Evolutionary conservation across 2,888 invertebrate genomes (phyloP).

Genomic region (Heliconius hortense): DNA sequence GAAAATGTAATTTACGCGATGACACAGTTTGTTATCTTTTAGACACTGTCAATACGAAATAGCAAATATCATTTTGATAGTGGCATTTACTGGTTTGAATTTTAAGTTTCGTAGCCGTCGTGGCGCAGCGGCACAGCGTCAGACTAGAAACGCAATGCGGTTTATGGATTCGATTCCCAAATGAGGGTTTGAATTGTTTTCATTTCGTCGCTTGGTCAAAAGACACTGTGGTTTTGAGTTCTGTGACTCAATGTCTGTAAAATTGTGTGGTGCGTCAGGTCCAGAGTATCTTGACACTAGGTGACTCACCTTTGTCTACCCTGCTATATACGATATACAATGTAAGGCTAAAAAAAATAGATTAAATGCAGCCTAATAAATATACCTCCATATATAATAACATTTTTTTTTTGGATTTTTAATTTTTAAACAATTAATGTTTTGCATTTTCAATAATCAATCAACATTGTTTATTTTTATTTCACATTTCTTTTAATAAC

Average conservation of each 20-base stretch:
- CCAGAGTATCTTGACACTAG: no score
- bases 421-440: no score
- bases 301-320: no score
- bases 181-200: neutral
- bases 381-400: constrained; percentile 28
- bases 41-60: constrained; percentile 20
- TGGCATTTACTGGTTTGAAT: constrained; percentile 6
- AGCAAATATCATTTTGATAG: constrained; percentile 36
- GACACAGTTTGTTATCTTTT: constrained; percentile 13
- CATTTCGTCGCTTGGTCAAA: neutral
- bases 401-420: no score
- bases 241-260: neutral
- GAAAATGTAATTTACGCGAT: constrained; percentile 11
- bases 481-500: no score
- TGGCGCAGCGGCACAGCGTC: neutral
- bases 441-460: no score
- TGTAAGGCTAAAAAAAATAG: no score
- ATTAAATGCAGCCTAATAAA: constrained; percentile 23
- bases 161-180: neutral
- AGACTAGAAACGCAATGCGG: neutral
- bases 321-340: no score
- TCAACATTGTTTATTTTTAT: no score
- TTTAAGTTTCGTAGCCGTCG: neutral
- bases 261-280: neutral
- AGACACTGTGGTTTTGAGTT: neutral